These are phyloP conservation scores for Papilio machaon DNA, from an alignment of 1,140 invertebrate species.

Conservation along the genomic window DNA sequence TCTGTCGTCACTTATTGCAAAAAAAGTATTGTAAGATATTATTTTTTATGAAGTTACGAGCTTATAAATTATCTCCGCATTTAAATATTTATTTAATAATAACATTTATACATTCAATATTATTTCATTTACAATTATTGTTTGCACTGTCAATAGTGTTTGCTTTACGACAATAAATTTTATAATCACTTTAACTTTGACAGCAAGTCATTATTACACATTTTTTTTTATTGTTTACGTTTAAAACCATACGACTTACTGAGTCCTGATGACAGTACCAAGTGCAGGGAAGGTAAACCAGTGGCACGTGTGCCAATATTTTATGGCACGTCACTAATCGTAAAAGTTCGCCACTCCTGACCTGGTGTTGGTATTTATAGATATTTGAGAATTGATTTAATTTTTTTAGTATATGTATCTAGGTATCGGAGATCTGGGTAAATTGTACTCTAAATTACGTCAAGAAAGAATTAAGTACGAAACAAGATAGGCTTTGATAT, in stretches of 20 bases:
- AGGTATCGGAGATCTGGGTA: too few species aligned
- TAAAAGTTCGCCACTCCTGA: too few species aligned
- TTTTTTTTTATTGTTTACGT: neutral
- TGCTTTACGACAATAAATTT: neutral
- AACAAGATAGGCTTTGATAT: too few species aligned
- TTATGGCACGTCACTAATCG: too few species aligned
- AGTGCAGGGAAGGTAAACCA: too few species aligned
- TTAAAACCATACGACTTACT: neutral
- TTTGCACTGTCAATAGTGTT: neutral
- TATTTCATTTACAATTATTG: neutral
- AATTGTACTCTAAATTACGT: too few species aligned
- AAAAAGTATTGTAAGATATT: neutral
- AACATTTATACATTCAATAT: slow-evolving; percentile 3
- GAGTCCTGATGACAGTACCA: too few species aligned
- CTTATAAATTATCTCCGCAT: neutral
- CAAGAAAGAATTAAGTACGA: neutral
- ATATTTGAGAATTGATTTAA: too few species aligned
- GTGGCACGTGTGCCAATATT: too few species aligned
- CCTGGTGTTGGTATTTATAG: too few species aligned
- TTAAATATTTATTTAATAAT: neutral
- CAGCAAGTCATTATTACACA: neutral
- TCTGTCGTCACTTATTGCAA: too few species aligned
- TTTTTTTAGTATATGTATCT: too few species aligned
- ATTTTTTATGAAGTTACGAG: neutral
- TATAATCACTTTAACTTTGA: slow-evolving; percentile 9